Conservation (phyloP, 2,888 invertebrate species). For the Parelbella ahira region DNA sequence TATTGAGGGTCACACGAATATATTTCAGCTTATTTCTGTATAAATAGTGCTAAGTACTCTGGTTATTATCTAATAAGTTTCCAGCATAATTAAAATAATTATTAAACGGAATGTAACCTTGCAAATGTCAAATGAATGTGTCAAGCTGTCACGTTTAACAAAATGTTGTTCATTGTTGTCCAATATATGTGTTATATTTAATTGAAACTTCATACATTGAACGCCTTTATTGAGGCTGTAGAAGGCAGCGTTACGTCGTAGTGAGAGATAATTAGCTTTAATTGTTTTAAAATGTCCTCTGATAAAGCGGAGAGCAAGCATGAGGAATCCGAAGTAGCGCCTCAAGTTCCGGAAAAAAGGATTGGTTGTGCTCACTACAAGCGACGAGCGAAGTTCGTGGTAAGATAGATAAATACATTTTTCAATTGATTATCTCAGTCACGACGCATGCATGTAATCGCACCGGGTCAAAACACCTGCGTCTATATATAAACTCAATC, state of each 20-base stretch:
- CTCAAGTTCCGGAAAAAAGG: slow-evolving; percentile 60
- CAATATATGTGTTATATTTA: slow-evolving; percentile 30
- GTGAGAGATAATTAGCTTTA: slow-evolving; percentile 24
- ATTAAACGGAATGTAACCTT: no score
- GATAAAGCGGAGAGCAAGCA: slow-evolving; percentile 45
- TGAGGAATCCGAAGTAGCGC: slow-evolving; percentile 39
- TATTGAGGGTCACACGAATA: no score
- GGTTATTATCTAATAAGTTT: no score
- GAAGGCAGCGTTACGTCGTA: slow-evolving; percentile 20
- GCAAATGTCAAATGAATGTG: no score
- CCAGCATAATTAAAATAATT: no score
- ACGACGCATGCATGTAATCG: background rate
- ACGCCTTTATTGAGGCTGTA: slow-evolving; percentile 27
- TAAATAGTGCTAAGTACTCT: no score
- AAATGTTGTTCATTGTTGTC: slow-evolving; percentile 33
- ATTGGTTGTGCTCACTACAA: slow-evolving; percentile 91
- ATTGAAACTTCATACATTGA: slow-evolving; percentile 28
- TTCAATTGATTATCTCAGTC: background rate
- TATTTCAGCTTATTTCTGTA: no score
- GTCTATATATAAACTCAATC: slow-evolving; percentile 55
- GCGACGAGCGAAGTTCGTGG: slow-evolving; percentile 92
- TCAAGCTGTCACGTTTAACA: slow-evolving; percentile 27
- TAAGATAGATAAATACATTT: slow-evolving; percentile 73
- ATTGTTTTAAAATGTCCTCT: slow-evolving; percentile 51
- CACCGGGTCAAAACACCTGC: slow-evolving; percentile 40